Conservation (phyloP, 2,113 vertebrate species). For the Macquaria ambigua region DNA sequence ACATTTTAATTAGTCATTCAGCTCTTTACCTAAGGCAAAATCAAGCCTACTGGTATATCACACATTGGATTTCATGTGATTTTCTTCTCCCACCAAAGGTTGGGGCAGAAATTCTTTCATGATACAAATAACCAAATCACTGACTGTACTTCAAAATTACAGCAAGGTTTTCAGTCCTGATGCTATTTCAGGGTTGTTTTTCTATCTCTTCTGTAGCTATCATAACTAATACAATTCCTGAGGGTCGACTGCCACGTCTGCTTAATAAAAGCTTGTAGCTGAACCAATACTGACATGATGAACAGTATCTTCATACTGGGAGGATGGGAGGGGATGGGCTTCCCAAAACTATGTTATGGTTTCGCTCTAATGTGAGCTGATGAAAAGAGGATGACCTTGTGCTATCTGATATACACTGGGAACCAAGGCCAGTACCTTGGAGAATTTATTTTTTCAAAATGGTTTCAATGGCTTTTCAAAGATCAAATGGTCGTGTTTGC, state of each 20-base stretch:
- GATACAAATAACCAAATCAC: slow-evolving; percentile 4
- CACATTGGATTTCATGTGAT: slow-evolving; percentile 49
- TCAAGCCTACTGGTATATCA: slow-evolving; percentile 32
- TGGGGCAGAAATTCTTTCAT: slow-evolving; percentile 4
- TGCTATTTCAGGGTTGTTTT: slow-evolving; percentile 34
- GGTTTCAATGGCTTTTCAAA: slow-evolving; percentile 21
- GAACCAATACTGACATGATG: slow-evolving; percentile 33
- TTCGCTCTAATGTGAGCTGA: slow-evolving; percentile 35
- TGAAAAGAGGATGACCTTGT: slow-evolving; percentile 27
- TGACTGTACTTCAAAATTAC: neutral
- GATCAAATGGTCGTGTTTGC: slow-evolving; percentile 16
- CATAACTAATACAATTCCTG: slow-evolving; percentile 24
- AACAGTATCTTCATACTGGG: slow-evolving; percentile 9
- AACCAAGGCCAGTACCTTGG: slow-evolving; percentile 7
- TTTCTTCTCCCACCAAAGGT: slow-evolving; percentile 17
- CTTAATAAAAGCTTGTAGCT: slow-evolving; percentile 51
- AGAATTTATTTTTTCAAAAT: slow-evolving; percentile 40
- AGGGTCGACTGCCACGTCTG: slow-evolving; percentile 15
- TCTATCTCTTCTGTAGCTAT: slow-evolving; percentile 23
- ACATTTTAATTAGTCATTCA: slow-evolving; percentile 56
- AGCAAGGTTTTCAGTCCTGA: neutral
- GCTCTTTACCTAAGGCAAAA: slow-evolving; percentile 48
- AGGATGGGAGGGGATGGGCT: neutral
- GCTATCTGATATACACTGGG: slow-evolving; percentile 36
- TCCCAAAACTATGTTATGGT: slow-evolving; percentile 49